phyloP scores from a whole-genome alignment of 2,797 vertebrate genomes.

The Gastrophryne carolinensis region DNA sequence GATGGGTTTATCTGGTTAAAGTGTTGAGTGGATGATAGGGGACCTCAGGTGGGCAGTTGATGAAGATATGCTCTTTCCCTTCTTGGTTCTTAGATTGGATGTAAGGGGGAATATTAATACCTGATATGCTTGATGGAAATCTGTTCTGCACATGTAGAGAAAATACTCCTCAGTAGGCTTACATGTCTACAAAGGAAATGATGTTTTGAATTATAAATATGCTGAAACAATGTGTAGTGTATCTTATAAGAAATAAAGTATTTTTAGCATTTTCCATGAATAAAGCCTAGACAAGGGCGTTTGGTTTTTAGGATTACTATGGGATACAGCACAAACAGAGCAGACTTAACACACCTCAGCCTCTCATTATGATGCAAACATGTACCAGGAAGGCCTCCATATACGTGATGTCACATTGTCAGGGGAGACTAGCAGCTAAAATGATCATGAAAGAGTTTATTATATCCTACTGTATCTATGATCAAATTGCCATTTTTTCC shows the following conservation, averaged over 20 bases:
- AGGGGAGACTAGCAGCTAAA: too few species aligned
- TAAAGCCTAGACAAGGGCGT: neutral
- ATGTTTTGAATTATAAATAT: slow-evolving; percentile 37
- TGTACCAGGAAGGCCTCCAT: neutral
- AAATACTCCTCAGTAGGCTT: slow-evolving; percentile 15
- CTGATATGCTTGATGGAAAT: slow-evolving; percentile 12
- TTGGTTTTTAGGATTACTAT: slow-evolving; percentile 1
- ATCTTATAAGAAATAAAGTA: slow-evolving; percentile 16
- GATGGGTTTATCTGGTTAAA: too few species aligned
- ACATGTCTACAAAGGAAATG: slow-evolving; percentile 8
- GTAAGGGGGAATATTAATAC: neutral
- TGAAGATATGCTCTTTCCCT: neutral
- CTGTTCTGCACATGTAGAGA: slow-evolving; percentile 30
- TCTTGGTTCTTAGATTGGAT: neutral
- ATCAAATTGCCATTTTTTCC: too few species aligned
- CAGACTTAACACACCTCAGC: neutral
- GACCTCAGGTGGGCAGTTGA: too few species aligned
- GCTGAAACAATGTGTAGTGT: slow-evolving; percentile 4
- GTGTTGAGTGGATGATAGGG: too few species aligned
- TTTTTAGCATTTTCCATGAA: slow-evolving; percentile 35
- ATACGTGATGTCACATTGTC: too few species aligned
- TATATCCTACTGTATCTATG: too few species aligned
- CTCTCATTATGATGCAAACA: neutral
- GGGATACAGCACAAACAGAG: slow-evolving; percentile 13
- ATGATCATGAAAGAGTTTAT: too few species aligned